Percentiles rank a stretch among this genome's conserved stretches.
These are phyloP conservation scores for Oligia latruncula DNA, from an alignment of 2,888 invertebrate genomes.

Conservation along the genomic window DNA sequence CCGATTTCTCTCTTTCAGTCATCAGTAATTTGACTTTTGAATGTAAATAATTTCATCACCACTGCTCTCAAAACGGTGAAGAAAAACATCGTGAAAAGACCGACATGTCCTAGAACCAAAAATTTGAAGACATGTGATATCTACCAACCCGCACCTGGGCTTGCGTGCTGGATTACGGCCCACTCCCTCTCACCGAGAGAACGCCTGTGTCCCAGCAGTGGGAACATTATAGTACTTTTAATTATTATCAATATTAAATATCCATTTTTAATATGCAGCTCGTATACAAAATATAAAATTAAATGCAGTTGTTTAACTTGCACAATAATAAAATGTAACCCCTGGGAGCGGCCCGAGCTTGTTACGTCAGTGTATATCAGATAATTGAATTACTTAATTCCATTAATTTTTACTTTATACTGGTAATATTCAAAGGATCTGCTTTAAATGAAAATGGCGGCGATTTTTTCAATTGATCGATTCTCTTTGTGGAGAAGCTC, in stretches of 20 bases:
- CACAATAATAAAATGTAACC: slow-evolving; percentile 37
- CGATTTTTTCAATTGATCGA: not conserved
- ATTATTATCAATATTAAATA: not conserved
- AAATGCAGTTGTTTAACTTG: slow-evolving; percentile 36
- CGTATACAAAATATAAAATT: slow-evolving; percentile 17
- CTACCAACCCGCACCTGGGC: no score
- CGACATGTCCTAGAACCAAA: no score
- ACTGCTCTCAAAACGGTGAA: no score
- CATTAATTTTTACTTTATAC: slow-evolving; percentile 34
- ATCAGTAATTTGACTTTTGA: no score
- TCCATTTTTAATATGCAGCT: not conserved
- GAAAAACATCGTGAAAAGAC: no score
- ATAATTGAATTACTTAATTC: slow-evolving; percentile 49
- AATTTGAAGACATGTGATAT: no score
- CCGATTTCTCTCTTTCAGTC: no score
- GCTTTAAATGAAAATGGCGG: slow-evolving; percentile 17
- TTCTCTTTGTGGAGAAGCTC: not conserved
- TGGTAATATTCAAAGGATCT: slow-evolving; percentile 8
- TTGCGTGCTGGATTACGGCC: no score
- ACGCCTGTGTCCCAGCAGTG: no score
- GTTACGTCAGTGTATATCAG: slow-evolving; percentile 31
- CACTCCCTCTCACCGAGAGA: no score
- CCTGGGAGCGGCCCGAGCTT: slow-evolving; percentile 14
- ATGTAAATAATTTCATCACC: no score
- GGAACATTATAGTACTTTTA: not conserved